Percentiles rank a stretch among this genome's conserved stretches.
Evolutionary conservation across 2,113 vertebrate genomes (phyloP).

Genomic region (Barbus barbus): DNA sequence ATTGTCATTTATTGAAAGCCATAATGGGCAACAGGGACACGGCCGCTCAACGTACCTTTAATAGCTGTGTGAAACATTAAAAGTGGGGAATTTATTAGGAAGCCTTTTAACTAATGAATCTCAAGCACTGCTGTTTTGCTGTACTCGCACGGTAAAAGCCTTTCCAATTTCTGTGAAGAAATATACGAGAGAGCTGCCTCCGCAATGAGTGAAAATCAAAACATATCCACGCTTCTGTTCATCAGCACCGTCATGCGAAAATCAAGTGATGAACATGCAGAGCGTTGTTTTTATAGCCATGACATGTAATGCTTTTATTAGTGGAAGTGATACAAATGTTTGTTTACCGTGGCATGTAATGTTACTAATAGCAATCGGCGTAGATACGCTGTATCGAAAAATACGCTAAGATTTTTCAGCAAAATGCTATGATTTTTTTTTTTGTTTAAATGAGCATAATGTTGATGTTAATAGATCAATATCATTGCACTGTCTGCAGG

Average conservation of each 20-base stretch:
- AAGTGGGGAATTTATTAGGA: conserved; percentile 75
- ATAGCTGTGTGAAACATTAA: conserved; percentile 73
- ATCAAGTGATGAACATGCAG: background rate
- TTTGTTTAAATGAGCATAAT: too few relatives aligned
- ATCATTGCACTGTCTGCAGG: too few relatives aligned
- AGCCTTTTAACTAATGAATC: conserved; percentile 79
- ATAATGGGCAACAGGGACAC: conserved; percentile 67
- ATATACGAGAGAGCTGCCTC: conserved; percentile 51
- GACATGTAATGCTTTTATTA: background rate
- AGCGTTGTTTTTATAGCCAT: background rate
- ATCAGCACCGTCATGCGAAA: too few relatives aligned
- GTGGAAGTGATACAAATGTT: background rate
- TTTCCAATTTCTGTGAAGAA: conserved; percentile 71
- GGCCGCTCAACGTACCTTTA: conserved; percentile 62
- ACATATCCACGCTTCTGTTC: background rate
- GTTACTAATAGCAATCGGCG: background rate
- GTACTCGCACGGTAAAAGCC: conserved; percentile 71
- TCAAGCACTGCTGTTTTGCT: conserved; percentile 50
- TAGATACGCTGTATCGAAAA: too few relatives aligned
- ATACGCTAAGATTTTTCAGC: too few relatives aligned
- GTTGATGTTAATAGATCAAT: background rate
- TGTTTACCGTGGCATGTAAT: background rate
- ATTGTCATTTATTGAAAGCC: conserved; percentile 78
- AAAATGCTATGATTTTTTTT: too few relatives aligned
- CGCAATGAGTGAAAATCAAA: background rate